Conservation (phyloP, 2,797 vertebrate genomes). For the Peromyscus aztecus region DNA sequence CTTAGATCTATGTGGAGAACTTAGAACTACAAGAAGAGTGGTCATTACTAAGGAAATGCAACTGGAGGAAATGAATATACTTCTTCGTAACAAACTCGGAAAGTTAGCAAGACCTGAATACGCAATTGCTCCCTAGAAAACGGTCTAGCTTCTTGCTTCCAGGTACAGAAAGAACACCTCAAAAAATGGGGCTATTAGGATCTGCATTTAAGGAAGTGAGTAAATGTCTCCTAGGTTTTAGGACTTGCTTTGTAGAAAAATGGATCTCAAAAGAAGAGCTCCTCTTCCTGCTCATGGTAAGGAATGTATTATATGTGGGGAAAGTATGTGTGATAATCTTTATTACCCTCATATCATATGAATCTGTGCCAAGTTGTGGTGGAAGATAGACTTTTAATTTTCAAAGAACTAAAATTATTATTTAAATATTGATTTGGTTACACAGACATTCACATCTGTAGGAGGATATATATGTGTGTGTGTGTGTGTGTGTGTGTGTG, state of each 20-base stretch:
- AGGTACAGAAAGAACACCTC: background rate
- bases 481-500: no score
- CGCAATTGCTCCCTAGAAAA: background rate
- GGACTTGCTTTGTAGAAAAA: background rate
- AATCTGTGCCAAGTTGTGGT: background rate
- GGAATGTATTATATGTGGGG: background rate
- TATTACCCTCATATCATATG: background rate
- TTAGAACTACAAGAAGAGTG: background rate
- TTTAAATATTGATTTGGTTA: background rate
- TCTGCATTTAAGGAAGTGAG: background rate
- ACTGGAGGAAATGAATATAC: background rate
- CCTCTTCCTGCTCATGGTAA: background rate
- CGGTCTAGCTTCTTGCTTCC: background rate
- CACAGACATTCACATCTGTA: background rate
- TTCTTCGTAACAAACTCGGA: background rate
- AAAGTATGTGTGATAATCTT: no score
- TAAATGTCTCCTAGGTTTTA: background rate
- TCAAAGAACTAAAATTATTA: background rate
- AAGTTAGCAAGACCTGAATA: accelerated
- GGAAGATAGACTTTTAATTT: background rate
- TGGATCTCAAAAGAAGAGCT: background rate
- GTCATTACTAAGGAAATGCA: background rate
- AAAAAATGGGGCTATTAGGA: accelerated
- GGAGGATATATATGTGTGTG: background rate
- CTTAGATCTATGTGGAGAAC: background rate